These are phyloP conservation scores for Formicarius rufipectus DNA, from an alignment of 2,113 vertebrate species.

Conservation along the genomic window DNA sequence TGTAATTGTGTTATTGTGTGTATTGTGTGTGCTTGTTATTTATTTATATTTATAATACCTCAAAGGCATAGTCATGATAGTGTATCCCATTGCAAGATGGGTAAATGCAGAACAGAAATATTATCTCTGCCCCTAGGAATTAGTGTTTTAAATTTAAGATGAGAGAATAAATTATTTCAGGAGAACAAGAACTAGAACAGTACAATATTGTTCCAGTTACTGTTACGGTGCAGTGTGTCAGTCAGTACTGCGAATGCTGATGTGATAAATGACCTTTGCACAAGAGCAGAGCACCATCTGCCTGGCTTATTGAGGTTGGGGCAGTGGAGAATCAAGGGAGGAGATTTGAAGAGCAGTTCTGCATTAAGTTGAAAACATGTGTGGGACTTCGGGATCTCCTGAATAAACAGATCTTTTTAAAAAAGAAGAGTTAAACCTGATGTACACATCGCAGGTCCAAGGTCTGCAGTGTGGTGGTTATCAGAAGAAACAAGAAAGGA, in stretches of 20 bases:
- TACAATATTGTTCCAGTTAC: neutral
- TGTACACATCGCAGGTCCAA: neutral
- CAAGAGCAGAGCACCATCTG: neutral
- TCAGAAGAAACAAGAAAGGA: neutral
- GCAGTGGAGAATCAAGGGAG: neutral
- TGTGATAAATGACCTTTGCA: neutral
- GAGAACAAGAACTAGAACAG: neutral
- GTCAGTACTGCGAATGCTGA: neutral
- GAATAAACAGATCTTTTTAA: neutral
- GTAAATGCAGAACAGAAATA: neutral
- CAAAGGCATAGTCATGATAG: neutral
- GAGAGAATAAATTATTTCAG: neutral
- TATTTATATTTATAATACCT: conserved; percentile 7
- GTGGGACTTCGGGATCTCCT: neutral
- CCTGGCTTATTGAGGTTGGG: neutral
- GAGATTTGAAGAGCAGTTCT: neutral
- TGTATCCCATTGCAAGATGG: neutral
- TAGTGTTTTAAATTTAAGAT: neutral
- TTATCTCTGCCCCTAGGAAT: neutral
- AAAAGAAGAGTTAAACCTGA: neutral
- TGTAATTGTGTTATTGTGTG: conserved; percentile 26
- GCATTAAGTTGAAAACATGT: neutral
- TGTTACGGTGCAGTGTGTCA: neutral
- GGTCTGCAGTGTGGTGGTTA: neutral
- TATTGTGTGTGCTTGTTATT: neutral